These are phyloP conservation scores for Pristionchus arcanus DNA, from an alignment of 2,888 invertebrate genomes.

Conservation along the genomic window DNA sequence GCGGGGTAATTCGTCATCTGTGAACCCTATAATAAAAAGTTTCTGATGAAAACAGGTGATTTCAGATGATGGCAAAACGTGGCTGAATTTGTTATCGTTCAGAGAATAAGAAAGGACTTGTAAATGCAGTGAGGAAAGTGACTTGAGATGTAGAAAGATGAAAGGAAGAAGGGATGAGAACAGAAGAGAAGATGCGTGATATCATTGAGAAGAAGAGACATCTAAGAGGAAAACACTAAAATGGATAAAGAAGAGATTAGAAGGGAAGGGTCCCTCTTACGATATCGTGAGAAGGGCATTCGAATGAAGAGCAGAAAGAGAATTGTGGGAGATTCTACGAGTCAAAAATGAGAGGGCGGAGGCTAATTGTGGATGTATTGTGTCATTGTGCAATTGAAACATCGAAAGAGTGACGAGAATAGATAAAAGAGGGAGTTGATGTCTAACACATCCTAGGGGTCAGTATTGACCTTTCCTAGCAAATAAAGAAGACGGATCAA, in stretches of 20 bases:
- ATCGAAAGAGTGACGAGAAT: slow-evolving; percentile 34
- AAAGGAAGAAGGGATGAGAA: background rate
- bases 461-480: background rate
- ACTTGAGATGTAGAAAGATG: background rate
- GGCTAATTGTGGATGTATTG: slow-evolving; percentile 17
- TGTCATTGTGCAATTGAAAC: background rate
- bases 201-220: background rate
- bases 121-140: background rate
- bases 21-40: background rate
- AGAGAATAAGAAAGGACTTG: background rate
- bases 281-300: slow-evolving; percentile 17
- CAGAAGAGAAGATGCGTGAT: slow-evolving; percentile 9
- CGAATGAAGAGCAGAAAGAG: background rate
- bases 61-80: background rate
- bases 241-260: slow-evolving; percentile 1
- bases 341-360: background rate
- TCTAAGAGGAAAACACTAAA: background rate
- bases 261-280: background rate
- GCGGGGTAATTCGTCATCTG: slow-evolving; percentile 3
- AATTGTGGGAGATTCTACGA: background rate
- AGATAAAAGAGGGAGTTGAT: background rate
- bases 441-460: background rate
- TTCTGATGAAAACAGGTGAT: background rate
- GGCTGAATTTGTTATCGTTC: background rate
- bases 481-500: background rate